A percentile compares a stretch with the other conserved stretches of the same genome.
Evolutionary conservation across 2,113 vertebrate species (phyloP).

Genomic region (Pachypanchax playfairii): DNA sequence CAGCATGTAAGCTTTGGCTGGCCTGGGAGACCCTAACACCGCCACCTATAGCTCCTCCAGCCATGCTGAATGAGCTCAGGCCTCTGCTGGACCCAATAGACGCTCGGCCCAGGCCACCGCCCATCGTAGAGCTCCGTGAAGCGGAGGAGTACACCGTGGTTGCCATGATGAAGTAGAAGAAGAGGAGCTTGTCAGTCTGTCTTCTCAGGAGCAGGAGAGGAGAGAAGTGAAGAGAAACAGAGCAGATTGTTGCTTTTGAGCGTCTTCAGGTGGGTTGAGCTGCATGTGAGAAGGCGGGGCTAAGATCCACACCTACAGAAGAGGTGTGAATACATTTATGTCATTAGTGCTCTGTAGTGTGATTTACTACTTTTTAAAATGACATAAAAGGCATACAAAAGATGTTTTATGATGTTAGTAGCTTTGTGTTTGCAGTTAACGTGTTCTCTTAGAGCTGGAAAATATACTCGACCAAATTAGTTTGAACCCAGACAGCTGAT

Average conservation of each 20-base stretch:
- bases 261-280: constrained; percentile 20
- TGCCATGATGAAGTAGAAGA: constrained; percentile 8
- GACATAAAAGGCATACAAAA: too few relatives aligned
- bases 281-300: constrained; percentile 24
- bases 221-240: constrained; percentile 39
- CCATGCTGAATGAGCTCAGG: constrained; percentile 47
- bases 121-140: neutral
- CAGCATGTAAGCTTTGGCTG: constrained; percentile 12
- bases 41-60: constrained; percentile 43
- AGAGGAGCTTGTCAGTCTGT: constrained; percentile 30
- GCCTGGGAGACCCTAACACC: constrained; percentile 46
- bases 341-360: too few relatives aligned
- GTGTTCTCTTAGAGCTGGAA: too few relatives aligned
- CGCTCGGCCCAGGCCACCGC: neutral
- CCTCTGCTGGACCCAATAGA: neutral
- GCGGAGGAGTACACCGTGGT: neutral
- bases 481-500: too few relatives aligned
- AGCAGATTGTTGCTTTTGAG: constrained; percentile 44
- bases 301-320: neutral
- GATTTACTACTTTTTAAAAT: too few relatives aligned
- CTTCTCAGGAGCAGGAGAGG: constrained; percentile 39
- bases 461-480: too few relatives aligned
- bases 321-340: neutral
- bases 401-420: too few relatives aligned
- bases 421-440: too few relatives aligned